phyloP scores from a whole-genome alignment of 2,888 invertebrate genomes.

The Aspidiotus destructor region DNA sequence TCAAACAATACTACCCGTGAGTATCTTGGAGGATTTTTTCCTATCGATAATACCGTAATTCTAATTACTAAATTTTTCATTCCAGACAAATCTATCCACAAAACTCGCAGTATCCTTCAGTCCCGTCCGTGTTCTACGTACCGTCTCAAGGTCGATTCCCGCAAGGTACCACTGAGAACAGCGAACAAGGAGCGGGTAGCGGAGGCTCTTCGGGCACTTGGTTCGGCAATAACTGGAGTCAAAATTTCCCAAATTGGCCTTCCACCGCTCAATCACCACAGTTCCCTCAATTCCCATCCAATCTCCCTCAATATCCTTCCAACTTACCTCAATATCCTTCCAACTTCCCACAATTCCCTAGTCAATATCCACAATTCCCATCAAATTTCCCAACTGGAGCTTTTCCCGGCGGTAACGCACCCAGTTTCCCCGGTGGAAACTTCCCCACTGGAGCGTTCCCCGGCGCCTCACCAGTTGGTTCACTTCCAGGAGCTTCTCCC shows the following conservation, averaged over 20 bases:
- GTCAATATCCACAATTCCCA: background rate
- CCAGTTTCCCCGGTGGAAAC: constrained; percentile 3
- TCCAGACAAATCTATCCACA: background rate
- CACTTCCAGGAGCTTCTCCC: background rate
- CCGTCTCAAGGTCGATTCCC: constrained; percentile 3
- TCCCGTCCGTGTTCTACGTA: constrained; percentile 11
- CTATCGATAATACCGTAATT: background rate
- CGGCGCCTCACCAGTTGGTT: background rate
- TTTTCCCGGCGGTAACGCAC: too few species aligned
- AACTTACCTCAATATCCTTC: background rate
- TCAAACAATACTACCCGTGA: constrained; percentile 21
- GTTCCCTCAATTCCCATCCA: too few species aligned
- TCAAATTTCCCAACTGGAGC: background rate
- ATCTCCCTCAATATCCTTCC: too few species aligned
- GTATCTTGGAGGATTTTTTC: background rate
- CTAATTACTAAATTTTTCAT: background rate
- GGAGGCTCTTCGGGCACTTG: background rate
- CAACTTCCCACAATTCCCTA: constrained; percentile 9
- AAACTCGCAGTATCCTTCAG: background rate
- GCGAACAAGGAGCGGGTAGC: constrained; percentile 3
- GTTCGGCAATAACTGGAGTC: too few species aligned
- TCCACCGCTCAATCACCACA: too few species aligned
- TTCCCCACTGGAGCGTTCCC: background rate
- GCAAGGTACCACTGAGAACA: constrained; percentile 5
- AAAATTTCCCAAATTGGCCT: too few species aligned